Evolutionary conservation across 2,888 invertebrate genomes (phyloP), one percentile per base, ranked within the genome.

Genomic region (Nasonia oneida): DNA sequence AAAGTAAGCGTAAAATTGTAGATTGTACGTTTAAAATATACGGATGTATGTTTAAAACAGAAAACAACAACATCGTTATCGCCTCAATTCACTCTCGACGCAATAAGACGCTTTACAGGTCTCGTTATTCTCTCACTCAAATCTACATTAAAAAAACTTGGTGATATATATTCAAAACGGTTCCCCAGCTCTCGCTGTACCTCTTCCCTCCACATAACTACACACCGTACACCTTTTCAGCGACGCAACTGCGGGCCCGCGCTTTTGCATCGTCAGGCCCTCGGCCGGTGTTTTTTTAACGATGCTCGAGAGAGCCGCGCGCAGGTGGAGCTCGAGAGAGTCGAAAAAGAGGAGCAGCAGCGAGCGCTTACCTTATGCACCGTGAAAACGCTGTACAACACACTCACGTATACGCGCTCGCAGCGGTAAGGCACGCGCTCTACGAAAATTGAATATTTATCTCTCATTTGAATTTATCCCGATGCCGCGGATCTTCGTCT

Each of bases 251-350:
- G 57, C 79, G 29, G 23, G 53, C 76, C 29, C 71, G 61, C 61
- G 71, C 61, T 84, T 86, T 74, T 84, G 86, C 84, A 86, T 37
- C 86, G 86, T 86, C 83, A 86, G 84, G 84, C 84, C 84, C 86
- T 77, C 74, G 50, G 0, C 47, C 29, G 70, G 37, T 37, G 67
- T 18, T 79, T 79, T 79, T 78, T 37, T 70, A 18, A 64, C 64
- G 64, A 37, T 33, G 18, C 81, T 71, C 73, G 78, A 78, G 71
- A 71, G 71, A 71, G 42, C 39, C 18, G 37, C 64, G 77, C 86
- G 77, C 86, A 86, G 86, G 86, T 86, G 86, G 57, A 86, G 37
- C 33, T 42, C 37, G 50, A 76, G 61, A 33, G 42, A 67, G 15
- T n/a, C 14, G 57, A 42, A 53, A 37, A 23, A 73, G 37, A 53